Evolutionary conservation across 2,113 vertebrate species (phyloP).

Genomic region (Phyllopteryx taeniolatus): DNA sequence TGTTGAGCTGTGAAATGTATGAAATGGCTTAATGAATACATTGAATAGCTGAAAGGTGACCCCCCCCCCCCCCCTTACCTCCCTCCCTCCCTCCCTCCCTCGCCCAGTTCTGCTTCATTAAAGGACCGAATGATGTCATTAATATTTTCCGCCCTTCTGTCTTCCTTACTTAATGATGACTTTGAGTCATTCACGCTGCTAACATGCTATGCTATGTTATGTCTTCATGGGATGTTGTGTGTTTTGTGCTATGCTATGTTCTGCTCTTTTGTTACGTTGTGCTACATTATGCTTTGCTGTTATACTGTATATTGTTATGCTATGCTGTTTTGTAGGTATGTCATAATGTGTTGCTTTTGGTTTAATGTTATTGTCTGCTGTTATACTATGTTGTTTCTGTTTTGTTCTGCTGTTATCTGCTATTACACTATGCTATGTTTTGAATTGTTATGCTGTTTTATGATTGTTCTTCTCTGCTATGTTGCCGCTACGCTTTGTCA

Average conservation of each 20-base stretch:
- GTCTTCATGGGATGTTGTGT: background rate
- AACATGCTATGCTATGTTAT: background rate
- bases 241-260: too few relatives aligned
- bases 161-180: background rate
- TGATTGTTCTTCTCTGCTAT: too few relatives aligned
- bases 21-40: background rate
- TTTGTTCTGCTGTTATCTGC: too few relatives aligned
- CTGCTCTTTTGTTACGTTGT: background rate
- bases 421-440: too few relatives aligned
- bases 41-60: background rate
- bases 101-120: background rate
- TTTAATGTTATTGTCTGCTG: too few relatives aligned
- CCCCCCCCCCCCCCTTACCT: background rate
- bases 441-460: too few relatives aligned
- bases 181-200: background rate
- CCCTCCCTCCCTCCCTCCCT: background rate
- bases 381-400: too few relatives aligned
- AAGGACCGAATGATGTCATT: slow-evolving; percentile 4
- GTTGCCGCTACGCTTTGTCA: too few relatives aligned
- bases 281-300: too few relatives aligned
- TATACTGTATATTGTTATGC: too few relatives aligned
- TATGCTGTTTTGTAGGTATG: too few relatives aligned
- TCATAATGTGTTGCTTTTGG: too few relatives aligned
- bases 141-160: slow-evolving; percentile 4
- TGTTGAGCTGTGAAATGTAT: background rate